Evolutionary conservation across 2,888 invertebrate species (phyloP), one percentile per base, ranked within the genome.

Genomic region (Phalera bucephala): DNA sequence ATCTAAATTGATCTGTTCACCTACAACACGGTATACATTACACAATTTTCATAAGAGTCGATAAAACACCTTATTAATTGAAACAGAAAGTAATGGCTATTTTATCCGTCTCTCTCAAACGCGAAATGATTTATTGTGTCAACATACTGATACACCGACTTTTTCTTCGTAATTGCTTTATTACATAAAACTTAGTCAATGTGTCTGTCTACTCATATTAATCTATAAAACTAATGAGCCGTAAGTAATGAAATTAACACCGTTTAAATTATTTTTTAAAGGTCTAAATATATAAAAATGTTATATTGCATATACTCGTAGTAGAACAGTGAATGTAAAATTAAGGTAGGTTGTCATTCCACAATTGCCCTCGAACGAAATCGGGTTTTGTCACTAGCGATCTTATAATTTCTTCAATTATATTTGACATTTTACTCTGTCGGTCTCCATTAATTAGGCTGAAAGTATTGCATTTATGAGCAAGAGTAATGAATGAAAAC

Each of bases 321-420:
- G 8, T 21, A 3, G 9, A 21, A 9, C 21, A 21, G 21, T 2
- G 21, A 21, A 21, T n/a, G 21, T 21, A n/a, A 21, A 21, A 21
- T 21, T 6, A 21, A 21, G 2, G 9, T 1, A 3, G 21, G 21
- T 21, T 21, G 21, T 21, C 9, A n/a, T 21, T 21, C 9, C 8
- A 21, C 8, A 21, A 21, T 21, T 21, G 21, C 21, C 21, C 23
- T 10, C 23, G 6, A 10, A 23, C 23, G 23, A n/a, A 11, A 5
- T n/a, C 23, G 10, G 23, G 11, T 10, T 11, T 11, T 23, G 11
- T 11, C 11, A 6, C 10, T 58, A 53, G 50, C 49, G 64, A 56
- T 56, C 50, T 36, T 49, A 52, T 53, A 67, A 69, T 69, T 64
- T 46, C 44, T 45, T 56, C 52, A 64, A 69, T 70, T 70, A 67